Base-by-base conservation (phyloP, 2,797 vertebrate species). In the Picus viridis region DNA sequence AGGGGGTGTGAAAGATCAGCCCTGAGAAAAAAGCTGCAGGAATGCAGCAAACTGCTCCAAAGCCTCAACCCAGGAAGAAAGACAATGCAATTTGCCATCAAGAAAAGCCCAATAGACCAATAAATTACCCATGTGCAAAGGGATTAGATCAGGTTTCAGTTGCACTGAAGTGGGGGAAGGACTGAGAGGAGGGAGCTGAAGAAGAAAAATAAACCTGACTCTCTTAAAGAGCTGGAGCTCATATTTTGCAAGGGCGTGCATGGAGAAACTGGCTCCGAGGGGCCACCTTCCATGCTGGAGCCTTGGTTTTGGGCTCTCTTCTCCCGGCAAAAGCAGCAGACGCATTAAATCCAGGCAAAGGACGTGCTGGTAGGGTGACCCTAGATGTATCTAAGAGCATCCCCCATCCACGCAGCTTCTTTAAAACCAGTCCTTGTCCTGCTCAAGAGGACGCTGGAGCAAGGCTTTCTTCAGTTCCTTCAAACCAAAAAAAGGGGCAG, bases 61-160 rank as follows among this genome's bases (percentile, higher is more conserved):
- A 94, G 96, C 95, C 96, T 90, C 88, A 97, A 89, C 96, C 95
- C 91, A 87, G 97, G 98, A 97, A 98, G 98, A 98, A 98, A 98
- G 98, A 98, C 98, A 98, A 98, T 98, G 98, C 97, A 98, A 98
- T 98, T 98, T 98, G 97, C 98, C 97, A 97, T 97, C 97, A 96
- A 97, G 98, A 97, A 97, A 98, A 98, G 97, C 97, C 98, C 98
- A 98, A 98, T 96, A 98, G 98, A 98, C 98, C 98, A 98, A 98
- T 98, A 98, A 98, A 98, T 98, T 98, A 98, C 97, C 97, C 96
- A 91, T 96, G 95, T 97, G 98, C 98, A 98, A 98, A 98, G 97
- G 98, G 98, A 98, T 98, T 98, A 98, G 98, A 95, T 98, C 97
- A 93, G 98, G 97, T 98, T 98, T 98, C 98, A 98, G 96, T 86